Evolutionary conservation across 2,113 vertebrate genomes (phyloP), one percentile per base, ranked within the genome.

Genomic region (Mormyrus lacerda): DNA sequence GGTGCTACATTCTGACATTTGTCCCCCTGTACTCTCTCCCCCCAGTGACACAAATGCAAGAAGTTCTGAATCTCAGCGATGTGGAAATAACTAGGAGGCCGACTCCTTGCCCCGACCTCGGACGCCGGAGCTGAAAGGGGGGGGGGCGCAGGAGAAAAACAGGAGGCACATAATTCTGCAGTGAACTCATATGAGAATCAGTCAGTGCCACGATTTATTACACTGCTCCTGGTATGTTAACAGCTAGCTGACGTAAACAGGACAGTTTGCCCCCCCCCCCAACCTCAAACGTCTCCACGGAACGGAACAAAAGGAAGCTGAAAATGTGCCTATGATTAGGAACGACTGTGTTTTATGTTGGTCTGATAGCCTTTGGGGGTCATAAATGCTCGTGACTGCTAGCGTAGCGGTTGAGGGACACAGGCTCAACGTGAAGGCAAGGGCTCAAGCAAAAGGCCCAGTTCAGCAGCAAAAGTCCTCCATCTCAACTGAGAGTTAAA

Each of bases 131-230:
- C 45, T 53, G n/a, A 8, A 35, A 35, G 5, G 17, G 35, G 17
- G 45, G 88, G 47, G 88, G 45, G 31, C 94, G 91, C 93, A 95
- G 95, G 95, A 95, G 93, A 95, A 95, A 95, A 95, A 95, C 94
- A 95, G 93, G 94, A 95, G 94, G 94, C 94, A 94, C 94, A 96
- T 96, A 94, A 94, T 93, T 96, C 91, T 91, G 92, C 91, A 91
- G 94, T 96, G 96, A 96, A 95, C 95, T 96, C 95, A 96, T 93
- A 91, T 92, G 90, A 94, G 95, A 95, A 95, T 94, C 90, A 90
- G 91, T 93, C 90, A 90, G 91, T 93, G 90, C 93, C 76, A 89
- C 91, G 89, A 94, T 95, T 96, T 95, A 96, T 92, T 92, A 95
- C 95, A 95, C 95, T 92, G 89, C 89, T 90, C 90, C 88, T 89